Evolutionary conservation across 2,888 invertebrate species (phyloP), one percentile per base, ranked within the genome.

Genomic region (Pomacea canaliculata): DNA sequence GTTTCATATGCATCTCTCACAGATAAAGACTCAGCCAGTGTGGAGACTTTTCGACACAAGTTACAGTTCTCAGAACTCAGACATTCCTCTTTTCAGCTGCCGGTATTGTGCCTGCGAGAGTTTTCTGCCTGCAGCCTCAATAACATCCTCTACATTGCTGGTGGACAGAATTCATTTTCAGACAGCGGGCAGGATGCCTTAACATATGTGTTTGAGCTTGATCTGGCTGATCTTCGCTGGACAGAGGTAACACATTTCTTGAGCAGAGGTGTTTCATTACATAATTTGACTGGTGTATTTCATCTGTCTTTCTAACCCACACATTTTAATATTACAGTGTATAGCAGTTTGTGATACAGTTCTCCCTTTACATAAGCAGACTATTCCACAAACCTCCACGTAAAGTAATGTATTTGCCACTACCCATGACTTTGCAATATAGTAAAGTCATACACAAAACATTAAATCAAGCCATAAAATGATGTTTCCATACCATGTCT

Each of bases 101-200:
- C 74, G 10, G 74, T 74, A 19, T 13, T 74, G 68, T 74, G 74
- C 49, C 62, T 74, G 23, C 74, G 74, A 1, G 74, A 74, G 74
- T 74, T 74, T 48, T 74, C 74, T n/a, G 74, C 74, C n/a, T 74
- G 74, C 62, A 74, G 74, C 48, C 74, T 74, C 27, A 74, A 74
- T 69, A 74, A 74, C 74, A 69, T 74, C 51, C 74, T 74, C 46
- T 74, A 74, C 62, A 74, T 74, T 3, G 74, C 74, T n/a, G 74
- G 74, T 16, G 74, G 74, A 16, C 74, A 74, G 74, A 74, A 74
- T 62, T 74, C 74, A 7, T 74, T 74, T 49, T 74, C 74, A 19
- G 74, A 74, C 69, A 74, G 74, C 8, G 74, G 62, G 12, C 69
- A 74, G 74, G 74, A 74, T 60, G 74, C 74, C 13, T 48, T 74